phyloP scores from a whole-genome alignment of 2,888 invertebrate species.

The Stomorhina lunata region DNA sequence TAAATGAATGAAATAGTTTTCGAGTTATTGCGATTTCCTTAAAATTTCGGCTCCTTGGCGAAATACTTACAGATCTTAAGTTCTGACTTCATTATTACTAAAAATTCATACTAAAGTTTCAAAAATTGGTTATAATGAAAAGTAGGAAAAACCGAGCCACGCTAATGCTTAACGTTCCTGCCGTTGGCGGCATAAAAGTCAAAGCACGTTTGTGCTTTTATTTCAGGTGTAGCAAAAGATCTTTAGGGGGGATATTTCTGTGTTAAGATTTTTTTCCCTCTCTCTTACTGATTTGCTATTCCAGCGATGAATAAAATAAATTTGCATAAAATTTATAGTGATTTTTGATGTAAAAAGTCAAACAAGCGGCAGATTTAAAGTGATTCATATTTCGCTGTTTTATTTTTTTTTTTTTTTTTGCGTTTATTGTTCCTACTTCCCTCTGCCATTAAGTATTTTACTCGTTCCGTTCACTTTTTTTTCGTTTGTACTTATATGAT shows the following conservation, averaged over 20 bases:
- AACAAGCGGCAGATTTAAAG: constrained; percentile 56
- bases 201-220: constrained; percentile 54
- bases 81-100: no score
- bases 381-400: constrained; percentile 17
- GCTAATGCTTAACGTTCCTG: no score
- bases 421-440: no score
- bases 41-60: no score
- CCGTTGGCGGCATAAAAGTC: constrained; percentile 46
- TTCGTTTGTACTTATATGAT: background rate
- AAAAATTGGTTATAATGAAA: no score
- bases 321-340: constrained; percentile 56
- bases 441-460: no score
- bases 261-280: background rate
- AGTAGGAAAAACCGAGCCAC: no score
- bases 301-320: constrained; percentile 26
- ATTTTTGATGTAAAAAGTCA: constrained; percentile 33
- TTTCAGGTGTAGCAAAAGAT: constrained; percentile 51
- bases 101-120: no score
- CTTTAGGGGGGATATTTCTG: background rate
- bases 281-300: no score
- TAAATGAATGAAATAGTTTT: no score
- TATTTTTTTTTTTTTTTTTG: background rate
- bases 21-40: no score
- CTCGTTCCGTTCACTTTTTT: background rate
- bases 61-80: no score